Percentiles rank a stretch among this genome's conserved stretches.
Conservation (phyloP, 2,888 invertebrate genomes). For the Lordiphosa andalusiaca region DNA sequence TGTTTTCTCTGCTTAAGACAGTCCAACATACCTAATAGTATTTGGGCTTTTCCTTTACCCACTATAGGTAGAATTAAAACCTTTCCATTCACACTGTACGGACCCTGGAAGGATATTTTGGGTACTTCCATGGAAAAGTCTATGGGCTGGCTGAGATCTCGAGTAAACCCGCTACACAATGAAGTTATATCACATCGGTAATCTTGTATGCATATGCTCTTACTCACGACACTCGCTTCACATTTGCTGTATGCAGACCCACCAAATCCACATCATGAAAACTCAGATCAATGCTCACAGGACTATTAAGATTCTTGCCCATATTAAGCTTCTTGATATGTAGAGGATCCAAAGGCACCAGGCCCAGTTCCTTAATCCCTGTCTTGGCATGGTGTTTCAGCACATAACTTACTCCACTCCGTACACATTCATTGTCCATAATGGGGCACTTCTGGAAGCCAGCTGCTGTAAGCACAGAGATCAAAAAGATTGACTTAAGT, state of each 20-base stretch:
- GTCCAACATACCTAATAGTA: slow-evolving; percentile 56
- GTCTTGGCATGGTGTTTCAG: slow-evolving; percentile 40
- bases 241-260: slow-evolving; percentile 57
- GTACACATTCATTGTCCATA: slow-evolving; percentile 52
- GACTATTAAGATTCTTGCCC: slow-evolving; percentile 68
- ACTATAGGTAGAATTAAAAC: slow-evolving; percentile 74
- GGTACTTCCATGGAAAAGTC: slow-evolving; percentile 59
- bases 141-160: slow-evolving; percentile 42
- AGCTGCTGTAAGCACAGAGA: slow-evolving; percentile 29
- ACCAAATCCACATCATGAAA: slow-evolving; percentile 69
- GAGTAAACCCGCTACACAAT: slow-evolving; percentile 59
- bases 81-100: slow-evolving; percentile 69
- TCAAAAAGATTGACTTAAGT: neutral
- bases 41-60: slow-evolving; percentile 64
- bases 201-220: neutral
- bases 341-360: slow-evolving; percentile 76
- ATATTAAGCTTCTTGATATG: slow-evolving; percentile 66
- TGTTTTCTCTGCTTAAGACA: no score
- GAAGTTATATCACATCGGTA: neutral
- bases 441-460: slow-evolving; percentile 50
- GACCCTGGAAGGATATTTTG: slow-evolving; percentile 61
- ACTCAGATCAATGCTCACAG: slow-evolving; percentile 74
- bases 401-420: slow-evolving; percentile 40
- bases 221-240: slow-evolving; percentile 58
- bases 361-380: slow-evolving; percentile 69